Conservation (phyloP, 2,113 vertebrate genomes). For the Sorex fumeus region DNA sequence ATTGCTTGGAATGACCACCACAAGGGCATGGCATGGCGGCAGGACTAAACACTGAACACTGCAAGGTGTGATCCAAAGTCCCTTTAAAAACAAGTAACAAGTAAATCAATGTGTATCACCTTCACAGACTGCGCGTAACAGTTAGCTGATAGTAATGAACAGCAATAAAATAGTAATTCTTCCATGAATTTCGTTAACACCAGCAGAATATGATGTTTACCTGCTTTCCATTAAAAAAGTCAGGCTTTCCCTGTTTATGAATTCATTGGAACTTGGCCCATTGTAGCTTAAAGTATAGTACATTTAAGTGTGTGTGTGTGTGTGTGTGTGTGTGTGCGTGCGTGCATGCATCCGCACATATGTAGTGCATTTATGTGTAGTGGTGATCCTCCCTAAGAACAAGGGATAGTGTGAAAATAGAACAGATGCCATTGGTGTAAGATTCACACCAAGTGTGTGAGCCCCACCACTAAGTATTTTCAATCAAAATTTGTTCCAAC, state of each 20-base stretch:
- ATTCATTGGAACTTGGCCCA: not conserved
- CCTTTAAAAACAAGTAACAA: not conserved
- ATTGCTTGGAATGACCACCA: no score
- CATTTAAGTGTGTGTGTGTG: not conserved
- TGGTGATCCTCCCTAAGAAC: not conserved
- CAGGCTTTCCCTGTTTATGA: not conserved
- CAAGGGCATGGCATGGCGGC: no score
- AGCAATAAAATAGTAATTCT: constrained; percentile 12
- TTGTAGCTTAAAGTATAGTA: no score
- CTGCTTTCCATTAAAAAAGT: not conserved
- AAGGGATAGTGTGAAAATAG: not conserved
- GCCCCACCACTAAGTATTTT: no score
- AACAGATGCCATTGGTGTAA: not conserved
- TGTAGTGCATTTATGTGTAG: accelerated
- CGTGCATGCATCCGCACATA: not conserved
- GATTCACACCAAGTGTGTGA: no score
- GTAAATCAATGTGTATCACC: not conserved
- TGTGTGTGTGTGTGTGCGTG: not conserved
- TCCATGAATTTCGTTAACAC: not conserved
- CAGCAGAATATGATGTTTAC: no score
- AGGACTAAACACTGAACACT: no score
- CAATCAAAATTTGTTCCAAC: no score
- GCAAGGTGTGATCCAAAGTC: no score
- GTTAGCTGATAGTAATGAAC: constrained; percentile 13
- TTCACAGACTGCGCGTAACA: not conserved